A percentile compares a stretch with the other conserved stretches of the same genome.
Conservation (phyloP, 1,140 invertebrate genomes). For the Habropoda laboriosa region DNA sequence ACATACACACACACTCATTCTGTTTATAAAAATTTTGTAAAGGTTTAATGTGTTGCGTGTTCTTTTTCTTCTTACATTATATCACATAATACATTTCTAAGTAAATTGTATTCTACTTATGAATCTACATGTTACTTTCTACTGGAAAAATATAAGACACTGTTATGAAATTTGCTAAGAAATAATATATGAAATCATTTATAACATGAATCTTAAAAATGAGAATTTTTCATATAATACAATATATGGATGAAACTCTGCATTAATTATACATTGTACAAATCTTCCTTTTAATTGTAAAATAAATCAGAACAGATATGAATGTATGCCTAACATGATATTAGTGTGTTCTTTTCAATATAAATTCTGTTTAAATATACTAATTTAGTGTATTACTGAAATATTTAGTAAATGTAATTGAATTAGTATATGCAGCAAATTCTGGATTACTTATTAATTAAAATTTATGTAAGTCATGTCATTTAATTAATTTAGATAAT, state of each 20-base stretch:
- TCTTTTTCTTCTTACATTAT: conserved; percentile 29
- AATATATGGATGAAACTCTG: background rate
- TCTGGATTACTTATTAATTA: background rate
- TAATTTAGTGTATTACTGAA: background rate
- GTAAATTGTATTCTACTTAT: conserved; percentile 36
- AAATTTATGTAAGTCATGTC: background rate
- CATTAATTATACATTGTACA: background rate
- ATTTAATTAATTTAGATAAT: background rate
- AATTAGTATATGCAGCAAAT: background rate
- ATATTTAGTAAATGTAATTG: conserved; percentile 5
- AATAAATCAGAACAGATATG: background rate
- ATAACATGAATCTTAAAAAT: conserved; percentile 15
- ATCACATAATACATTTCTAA: conserved; percentile 39
- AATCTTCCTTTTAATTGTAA: background rate
- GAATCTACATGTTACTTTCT: conserved; percentile 2
- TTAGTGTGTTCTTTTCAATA: background rate
- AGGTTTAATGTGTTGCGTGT: conserved; percentile 23
- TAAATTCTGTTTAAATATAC: background rate
- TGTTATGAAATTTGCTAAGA: background rate
- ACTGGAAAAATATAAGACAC: background rate
- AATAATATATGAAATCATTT: conserved; percentile 32
- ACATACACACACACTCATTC: conserved; percentile 8
- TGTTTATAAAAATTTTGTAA: conserved; percentile 37
- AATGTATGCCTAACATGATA: background rate
- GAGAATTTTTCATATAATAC: background rate